Evolutionary conservation across 2,797 vertebrate genomes (phyloP).

Genomic region (Distichodus sexfasciatus): DNA sequence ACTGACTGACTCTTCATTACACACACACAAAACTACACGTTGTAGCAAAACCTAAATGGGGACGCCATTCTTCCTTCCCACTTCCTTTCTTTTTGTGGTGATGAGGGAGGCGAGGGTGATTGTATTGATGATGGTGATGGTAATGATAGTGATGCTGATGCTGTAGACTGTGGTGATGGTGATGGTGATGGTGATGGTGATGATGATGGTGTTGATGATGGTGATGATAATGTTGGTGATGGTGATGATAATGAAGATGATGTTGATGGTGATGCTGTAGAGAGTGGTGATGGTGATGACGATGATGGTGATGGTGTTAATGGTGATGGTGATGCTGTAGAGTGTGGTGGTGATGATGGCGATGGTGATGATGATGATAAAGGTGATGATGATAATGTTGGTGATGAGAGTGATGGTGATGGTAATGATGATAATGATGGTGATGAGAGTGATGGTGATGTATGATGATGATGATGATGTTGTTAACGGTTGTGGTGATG

Average conservation of each 20-base stretch:
- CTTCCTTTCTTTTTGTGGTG: too few species aligned
- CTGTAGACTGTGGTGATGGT: too few species aligned
- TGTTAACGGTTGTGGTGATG: too few species aligned
- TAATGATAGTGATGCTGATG: neutral
- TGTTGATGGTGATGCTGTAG: neutral
- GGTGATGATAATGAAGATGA: too few species aligned
- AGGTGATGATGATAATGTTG: neutral
- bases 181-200: too few species aligned
- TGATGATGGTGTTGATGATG: too few species aligned
- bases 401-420: neutral
- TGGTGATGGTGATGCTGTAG: neutral
- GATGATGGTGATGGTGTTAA: neutral
- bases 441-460: neutral
- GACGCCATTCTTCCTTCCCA: too few species aligned
- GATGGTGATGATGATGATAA: neutral
- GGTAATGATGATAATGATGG: neutral
- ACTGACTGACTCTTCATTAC: too few species aligned
- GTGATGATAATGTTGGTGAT: too few species aligned
- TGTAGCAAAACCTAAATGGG: too few species aligned
- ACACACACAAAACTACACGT: too few species aligned
- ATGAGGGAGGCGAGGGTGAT: neutral
- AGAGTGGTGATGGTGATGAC: neutral
- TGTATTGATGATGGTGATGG: neutral
- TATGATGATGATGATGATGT: too few species aligned
- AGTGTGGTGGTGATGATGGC: neutral